Evolutionary conservation across 2,888 invertebrate genomes (phyloP).

Genomic region (Augiades crinisus): DNA sequence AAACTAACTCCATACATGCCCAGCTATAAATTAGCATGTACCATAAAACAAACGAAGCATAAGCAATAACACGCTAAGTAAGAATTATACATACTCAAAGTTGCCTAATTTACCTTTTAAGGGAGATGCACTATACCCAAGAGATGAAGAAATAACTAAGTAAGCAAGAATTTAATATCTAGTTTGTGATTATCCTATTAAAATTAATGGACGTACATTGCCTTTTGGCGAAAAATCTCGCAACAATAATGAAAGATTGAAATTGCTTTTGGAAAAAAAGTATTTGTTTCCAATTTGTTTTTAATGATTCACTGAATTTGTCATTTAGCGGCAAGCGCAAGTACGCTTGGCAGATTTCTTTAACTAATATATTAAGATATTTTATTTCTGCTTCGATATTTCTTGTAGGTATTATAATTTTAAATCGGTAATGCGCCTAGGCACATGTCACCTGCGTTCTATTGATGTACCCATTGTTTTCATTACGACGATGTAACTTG

Average conservation of each 20-base stretch:
- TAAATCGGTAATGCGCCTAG: not conserved
- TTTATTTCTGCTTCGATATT: too few species aligned
- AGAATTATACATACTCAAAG: not conserved
- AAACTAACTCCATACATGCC: constrained; percentile 13
- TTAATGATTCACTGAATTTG: too few species aligned
- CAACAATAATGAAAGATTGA: too few species aligned
- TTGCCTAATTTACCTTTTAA: not conserved
- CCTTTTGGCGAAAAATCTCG: too few species aligned
- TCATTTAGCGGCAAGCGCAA: too few species aligned
- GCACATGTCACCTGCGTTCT: constrained; percentile 38
- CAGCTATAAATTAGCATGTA: not conserved
- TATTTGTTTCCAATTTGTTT: too few species aligned
- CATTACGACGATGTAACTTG: constrained; percentile 56
- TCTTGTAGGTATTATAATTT: not conserved
- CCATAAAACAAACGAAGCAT: constrained; percentile 2
- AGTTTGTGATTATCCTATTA: not conserved
- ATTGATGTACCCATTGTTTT: constrained; percentile 60
- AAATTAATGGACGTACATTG: too few species aligned
- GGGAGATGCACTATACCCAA: not conserved
- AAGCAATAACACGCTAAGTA: not conserved
- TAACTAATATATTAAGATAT: too few species aligned
- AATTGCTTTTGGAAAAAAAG: too few species aligned
- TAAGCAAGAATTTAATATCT: not conserved
- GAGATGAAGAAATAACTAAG: not conserved
- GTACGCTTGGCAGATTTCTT: too few species aligned